These are phyloP conservation scores for Philotrypesis tridentata DNA, from an alignment of 1,140 invertebrate genomes.

Conservation along the genomic window DNA sequence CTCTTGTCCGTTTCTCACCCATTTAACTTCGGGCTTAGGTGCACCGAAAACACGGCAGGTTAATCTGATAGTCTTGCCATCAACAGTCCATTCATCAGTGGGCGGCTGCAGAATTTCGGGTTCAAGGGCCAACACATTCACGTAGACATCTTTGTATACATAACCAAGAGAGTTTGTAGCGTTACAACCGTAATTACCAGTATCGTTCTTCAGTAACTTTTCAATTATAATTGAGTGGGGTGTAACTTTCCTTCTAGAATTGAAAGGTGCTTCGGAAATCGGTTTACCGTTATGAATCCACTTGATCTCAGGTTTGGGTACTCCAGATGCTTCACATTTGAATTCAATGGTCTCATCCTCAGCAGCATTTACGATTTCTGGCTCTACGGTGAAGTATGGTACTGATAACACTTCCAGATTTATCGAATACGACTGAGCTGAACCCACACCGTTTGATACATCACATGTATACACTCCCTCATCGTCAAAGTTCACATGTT, in stretches of 20 bases:
- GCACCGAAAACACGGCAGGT: slow-evolving; percentile 96
- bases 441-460: slow-evolving; percentile 91
- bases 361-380: slow-evolving; percentile 89
- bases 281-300: slow-evolving; percentile 98
- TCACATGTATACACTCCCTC: slow-evolving; percentile 92
- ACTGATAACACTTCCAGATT: slow-evolving; percentile 86
- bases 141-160: slow-evolving; percentile 97
- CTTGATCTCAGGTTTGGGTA: slow-evolving; percentile 91
- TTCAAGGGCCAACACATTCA: slow-evolving; percentile 95
- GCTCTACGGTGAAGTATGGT: slow-evolving; percentile 95
- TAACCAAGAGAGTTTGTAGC: slow-evolving; percentile 98
- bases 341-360: slow-evolving; percentile 94
- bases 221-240: slow-evolving; percentile 87
- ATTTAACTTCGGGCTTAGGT: slow-evolving; percentile 94
- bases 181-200: slow-evolving; percentile 98
- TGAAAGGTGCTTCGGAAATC: slow-evolving; percentile 83
- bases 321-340: slow-evolving; percentile 89
- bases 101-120: slow-evolving; percentile 93
- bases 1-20: slow-evolving; percentile 88
- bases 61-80: slow-evolving; percentile 87
- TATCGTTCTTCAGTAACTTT: slow-evolving; percentile 90
- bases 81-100: slow-evolving; percentile 85
- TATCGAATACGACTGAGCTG: slow-evolving; percentile 88
- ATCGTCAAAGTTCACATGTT: slow-evolving; percentile 89
- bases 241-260: slow-evolving; percentile 81